Evolutionary conservation across 1,140 invertebrate species (phyloP).

Genomic region (Kradibia gibbosae): DNA sequence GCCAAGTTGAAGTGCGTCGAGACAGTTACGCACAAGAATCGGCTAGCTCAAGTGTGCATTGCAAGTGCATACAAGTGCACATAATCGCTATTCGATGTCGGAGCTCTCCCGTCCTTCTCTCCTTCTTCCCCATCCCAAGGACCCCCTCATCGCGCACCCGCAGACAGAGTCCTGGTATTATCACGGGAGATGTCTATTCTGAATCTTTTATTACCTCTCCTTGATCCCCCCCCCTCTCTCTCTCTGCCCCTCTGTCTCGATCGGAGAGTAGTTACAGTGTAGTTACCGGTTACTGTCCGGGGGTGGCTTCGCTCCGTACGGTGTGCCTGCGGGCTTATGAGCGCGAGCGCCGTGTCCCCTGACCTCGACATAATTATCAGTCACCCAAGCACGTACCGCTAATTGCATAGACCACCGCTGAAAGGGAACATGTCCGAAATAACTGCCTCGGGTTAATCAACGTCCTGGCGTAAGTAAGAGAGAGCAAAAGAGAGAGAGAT

Average conservation of each 20-base stretch:
- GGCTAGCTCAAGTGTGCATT: neutral
- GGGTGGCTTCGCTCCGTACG: neutral
- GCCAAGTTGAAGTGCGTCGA: neutral
- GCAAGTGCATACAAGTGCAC: neutral
- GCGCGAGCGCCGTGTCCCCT: slow-evolving; percentile 38
- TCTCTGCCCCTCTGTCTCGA: neutral
- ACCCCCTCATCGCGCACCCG: neutral
- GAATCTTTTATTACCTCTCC: neutral
- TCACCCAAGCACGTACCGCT: slow-evolving; percentile 49
- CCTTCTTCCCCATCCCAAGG: too few relatives aligned
- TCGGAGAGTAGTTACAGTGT: slow-evolving; percentile 24
- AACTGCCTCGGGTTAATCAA: slow-evolving; percentile 49
- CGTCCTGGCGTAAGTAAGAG: too few relatives aligned
- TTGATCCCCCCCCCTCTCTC: neutral
- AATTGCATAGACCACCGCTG: slow-evolving; percentile 48
- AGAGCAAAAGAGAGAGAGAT: neutral
- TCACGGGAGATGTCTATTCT: slow-evolving; percentile 7
- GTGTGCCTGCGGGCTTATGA: slow-evolving; percentile 22
- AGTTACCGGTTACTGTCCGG: slow-evolving; percentile 32
- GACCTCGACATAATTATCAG: slow-evolving; percentile 52
- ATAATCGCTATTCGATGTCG: too few relatives aligned
- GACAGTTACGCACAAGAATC: neutral
- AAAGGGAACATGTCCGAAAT: slow-evolving; percentile 52
- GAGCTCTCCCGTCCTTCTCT: too few relatives aligned
- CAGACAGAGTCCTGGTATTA: neutral